These are phyloP conservation scores for Temnothorax ravouxi DNA, from an alignment of 2,888 invertebrate genomes.

Conservation along the genomic window DNA sequence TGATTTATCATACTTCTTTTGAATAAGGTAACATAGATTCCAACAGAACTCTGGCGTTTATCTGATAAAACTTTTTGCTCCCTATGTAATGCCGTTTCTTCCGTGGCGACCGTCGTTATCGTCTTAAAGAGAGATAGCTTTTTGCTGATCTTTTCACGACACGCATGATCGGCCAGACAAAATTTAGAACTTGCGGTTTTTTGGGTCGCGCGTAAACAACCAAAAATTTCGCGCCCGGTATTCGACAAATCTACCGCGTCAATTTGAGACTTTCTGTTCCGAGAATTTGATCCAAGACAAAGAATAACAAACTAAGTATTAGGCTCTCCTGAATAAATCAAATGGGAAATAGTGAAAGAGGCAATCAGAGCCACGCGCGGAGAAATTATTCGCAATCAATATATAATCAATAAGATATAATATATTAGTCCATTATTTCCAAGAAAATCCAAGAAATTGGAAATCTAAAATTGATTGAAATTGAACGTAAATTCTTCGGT, in stretches of 20 bases:
- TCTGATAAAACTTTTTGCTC: slow-evolving; percentile 39
- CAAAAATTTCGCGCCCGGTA: slow-evolving; percentile 50
- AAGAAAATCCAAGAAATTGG: neutral
- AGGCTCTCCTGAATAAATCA: no score
- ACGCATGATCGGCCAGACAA: slow-evolving; percentile 27
- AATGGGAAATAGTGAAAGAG: no score
- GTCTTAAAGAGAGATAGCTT: slow-evolving; percentile 46
- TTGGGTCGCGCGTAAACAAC: slow-evolving; percentile 13
- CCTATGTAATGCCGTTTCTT: neutral
- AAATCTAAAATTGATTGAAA: neutral
- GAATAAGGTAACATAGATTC: neutral
- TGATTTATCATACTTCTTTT: slow-evolving; percentile 7
- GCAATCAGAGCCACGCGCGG: no score
- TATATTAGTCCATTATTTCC: no score
- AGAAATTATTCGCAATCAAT: no score
- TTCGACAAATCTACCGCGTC: neutral
- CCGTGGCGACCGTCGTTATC: slow-evolving; percentile 3
- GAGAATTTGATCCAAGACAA: neutral
- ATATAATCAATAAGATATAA: no score
- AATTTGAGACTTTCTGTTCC: slow-evolving; percentile 6
- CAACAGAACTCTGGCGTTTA: slow-evolving; percentile 4
- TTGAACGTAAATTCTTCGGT: neutral
- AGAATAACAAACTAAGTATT: neutral
- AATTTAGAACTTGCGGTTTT: slow-evolving; percentile 50
- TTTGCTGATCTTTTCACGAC: slow-evolving; percentile 47